phyloP scores from a whole-genome alignment of 2,113 vertebrate genomes.

The Bungarus multicinctus region DNA sequence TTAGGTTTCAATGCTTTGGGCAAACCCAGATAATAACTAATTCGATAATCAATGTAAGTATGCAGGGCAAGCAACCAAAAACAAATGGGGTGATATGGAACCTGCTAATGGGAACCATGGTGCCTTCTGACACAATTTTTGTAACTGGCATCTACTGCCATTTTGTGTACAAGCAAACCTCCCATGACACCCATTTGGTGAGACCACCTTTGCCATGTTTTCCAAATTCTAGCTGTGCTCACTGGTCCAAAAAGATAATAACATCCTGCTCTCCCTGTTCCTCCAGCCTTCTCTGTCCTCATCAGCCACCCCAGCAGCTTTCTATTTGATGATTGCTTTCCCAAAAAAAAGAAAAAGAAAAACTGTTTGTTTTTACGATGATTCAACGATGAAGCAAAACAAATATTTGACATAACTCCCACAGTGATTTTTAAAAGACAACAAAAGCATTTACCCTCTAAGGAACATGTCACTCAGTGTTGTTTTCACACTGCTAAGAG shows the following conservation, averaged over 20 bases:
- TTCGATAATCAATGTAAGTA: not conserved
- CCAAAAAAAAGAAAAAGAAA: not conserved
- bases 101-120: not conserved
- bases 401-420: not conserved
- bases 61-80: not conserved
- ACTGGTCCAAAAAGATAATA: not conserved
- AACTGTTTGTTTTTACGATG: not conserved
- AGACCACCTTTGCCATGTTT: not conserved
- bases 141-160: not conserved
- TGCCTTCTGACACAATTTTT: not conserved
- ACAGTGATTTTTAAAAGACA: not conserved
- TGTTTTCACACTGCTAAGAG: not conserved
- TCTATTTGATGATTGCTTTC: not conserved
- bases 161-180: not conserved
- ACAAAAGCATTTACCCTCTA: not conserved
- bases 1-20: not conserved
- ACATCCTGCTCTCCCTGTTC: not conserved
- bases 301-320: not conserved
- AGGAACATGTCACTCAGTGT: not conserved
- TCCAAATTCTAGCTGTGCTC: not conserved
- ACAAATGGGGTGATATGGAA: not conserved
- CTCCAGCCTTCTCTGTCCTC: not conserved
- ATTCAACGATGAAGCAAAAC: not conserved
- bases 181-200: not conserved
- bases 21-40: not conserved